Percentiles rank a stretch among this genome's conserved stretches.
Conservation (phyloP, 2,113 vertebrate species). For the Psilopsiagon aurifrons region DNA sequence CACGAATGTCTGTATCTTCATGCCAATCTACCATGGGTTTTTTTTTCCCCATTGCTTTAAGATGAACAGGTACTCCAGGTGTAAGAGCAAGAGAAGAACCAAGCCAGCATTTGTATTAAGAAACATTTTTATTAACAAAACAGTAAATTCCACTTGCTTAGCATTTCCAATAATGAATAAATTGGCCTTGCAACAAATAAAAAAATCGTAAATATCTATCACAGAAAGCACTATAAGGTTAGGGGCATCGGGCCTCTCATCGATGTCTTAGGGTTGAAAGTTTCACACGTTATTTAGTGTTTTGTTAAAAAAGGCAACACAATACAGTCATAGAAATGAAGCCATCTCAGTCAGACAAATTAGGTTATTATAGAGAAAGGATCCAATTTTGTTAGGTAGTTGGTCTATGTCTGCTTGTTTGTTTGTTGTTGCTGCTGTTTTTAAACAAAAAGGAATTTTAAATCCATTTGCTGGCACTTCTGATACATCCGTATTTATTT, state of each 20-base stretch:
- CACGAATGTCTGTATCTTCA: neutral
- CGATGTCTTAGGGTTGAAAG: slow-evolving; percentile 76
- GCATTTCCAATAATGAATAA: slow-evolving; percentile 90
- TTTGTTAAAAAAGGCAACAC: slow-evolving; percentile 82
- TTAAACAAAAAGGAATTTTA: slow-evolving; percentile 64
- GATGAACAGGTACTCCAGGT: neutral
- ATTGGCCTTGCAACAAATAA: slow-evolving; percentile 87
- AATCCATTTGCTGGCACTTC: slow-evolving; percentile 73
- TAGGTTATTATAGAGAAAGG: slow-evolving; percentile 74
- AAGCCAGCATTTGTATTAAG: slow-evolving; percentile 81
- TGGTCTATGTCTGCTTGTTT: slow-evolving; percentile 44
- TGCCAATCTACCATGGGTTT: fast-evolving
- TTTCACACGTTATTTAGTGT: slow-evolving; percentile 78
- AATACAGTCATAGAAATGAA: slow-evolving; percentile 83
- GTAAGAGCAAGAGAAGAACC: slow-evolving; percentile 39
- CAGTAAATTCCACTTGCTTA: slow-evolving; percentile 90
- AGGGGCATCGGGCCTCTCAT: slow-evolving; percentile 75
- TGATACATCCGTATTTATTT: slow-evolving; percentile 63
- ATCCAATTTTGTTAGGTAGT: slow-evolving; percentile 78
- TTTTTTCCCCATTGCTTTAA: neutral
- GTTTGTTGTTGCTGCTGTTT: slow-evolving; percentile 50
- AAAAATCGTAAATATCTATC: slow-evolving; percentile 82
- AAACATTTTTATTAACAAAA: slow-evolving; percentile 92
- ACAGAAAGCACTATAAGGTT: slow-evolving; percentile 85
- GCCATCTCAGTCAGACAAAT: slow-evolving; percentile 80